Conservation (phyloP, 92 coral and sea anemone genomes). For the Epizoanthus ramosus region DNA sequence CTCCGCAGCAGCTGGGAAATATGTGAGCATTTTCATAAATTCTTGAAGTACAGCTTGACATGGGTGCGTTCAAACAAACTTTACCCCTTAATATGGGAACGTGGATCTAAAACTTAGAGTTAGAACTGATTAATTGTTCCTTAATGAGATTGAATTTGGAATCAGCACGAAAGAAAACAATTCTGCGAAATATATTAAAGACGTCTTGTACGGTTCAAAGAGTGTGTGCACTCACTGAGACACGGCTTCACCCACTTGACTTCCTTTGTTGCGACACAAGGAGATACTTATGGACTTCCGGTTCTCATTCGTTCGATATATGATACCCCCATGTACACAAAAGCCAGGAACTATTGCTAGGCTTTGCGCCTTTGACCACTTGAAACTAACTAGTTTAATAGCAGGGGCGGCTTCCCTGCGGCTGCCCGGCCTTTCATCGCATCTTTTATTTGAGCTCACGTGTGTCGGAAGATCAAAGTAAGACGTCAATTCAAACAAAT, state of each 20-base stretch:
- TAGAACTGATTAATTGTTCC: neutral
- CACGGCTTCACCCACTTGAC: constrained; percentile 19
- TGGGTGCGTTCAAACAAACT: neutral
- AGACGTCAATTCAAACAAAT: constrained; percentile 60
- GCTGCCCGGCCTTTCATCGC: constrained; percentile 34
- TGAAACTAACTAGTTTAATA: neutral
- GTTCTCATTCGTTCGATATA: constrained; percentile 12
- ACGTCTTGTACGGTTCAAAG: neutral
- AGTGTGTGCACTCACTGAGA: neutral
- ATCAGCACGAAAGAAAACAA: constrained; percentile 2
- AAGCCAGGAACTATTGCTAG: constrained; percentile 35
- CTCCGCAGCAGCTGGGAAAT: constrained; percentile 14
- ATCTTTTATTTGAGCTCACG: constrained; percentile 51
- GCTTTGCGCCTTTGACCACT: constrained; percentile 16
- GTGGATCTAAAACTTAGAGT: neutral
- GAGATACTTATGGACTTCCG: constrained; percentile 23
- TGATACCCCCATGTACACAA: constrained; percentile 27
- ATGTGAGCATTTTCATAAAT: neutral
- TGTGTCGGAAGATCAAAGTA: constrained; percentile 80
- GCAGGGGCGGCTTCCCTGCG: constrained; percentile 30
- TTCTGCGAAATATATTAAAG: neutral
- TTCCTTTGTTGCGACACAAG: constrained; percentile 3
- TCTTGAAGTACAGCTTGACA: neutral
- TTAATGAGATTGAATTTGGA: constrained; percentile 1
- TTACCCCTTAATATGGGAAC: neutral